Conservation (phyloP, 1,140 invertebrate genomes). For the Eupeodes corollae region DNA sequence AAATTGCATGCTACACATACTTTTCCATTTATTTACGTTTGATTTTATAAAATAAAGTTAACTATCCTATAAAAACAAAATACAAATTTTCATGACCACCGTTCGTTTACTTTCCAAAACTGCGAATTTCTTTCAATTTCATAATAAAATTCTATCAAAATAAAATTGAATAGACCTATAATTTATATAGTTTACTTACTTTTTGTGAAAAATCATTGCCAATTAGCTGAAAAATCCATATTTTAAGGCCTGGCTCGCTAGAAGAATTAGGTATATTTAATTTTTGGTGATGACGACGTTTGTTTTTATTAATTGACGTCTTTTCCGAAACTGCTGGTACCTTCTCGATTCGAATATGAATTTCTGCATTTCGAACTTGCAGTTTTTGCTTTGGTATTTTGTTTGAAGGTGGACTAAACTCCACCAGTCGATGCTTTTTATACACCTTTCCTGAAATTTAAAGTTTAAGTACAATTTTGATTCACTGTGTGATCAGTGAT, state of each 20-base stretch:
- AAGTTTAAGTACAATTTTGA: background rate
- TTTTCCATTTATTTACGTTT: too few relatives aligned
- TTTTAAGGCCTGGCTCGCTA: slow-evolving; percentile 15
- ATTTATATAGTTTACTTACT: too few relatives aligned
- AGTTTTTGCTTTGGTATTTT: slow-evolving; percentile 43
- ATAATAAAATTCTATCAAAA: too few relatives aligned
- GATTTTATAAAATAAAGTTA: too few relatives aligned
- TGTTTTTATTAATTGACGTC: slow-evolving; percentile 2
- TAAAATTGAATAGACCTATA: too few relatives aligned
- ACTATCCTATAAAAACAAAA: too few relatives aligned
- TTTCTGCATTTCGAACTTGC: slow-evolving; percentile 23
- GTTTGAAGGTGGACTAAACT: slow-evolving; percentile 55
- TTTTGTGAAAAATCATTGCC: slow-evolving; percentile 3
- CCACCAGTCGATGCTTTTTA: slow-evolving; percentile 72
- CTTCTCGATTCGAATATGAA: slow-evolving; percentile 29
- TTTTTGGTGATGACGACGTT: slow-evolving; percentile 5
- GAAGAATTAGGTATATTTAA: slow-evolving; percentile 6
- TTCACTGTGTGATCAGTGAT: too few relatives aligned
- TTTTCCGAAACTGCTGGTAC: background rate
- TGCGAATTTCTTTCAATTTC: too few relatives aligned
- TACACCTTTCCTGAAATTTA: slow-evolving; percentile 54
- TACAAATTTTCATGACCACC: too few relatives aligned
- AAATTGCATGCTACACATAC: too few relatives aligned
- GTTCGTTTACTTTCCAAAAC: too few relatives aligned
- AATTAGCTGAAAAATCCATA: slow-evolving; percentile 28